Base-by-base conservation (phyloP, 2,888 invertebrate genomes). In the Taenaris catops region DNA sequence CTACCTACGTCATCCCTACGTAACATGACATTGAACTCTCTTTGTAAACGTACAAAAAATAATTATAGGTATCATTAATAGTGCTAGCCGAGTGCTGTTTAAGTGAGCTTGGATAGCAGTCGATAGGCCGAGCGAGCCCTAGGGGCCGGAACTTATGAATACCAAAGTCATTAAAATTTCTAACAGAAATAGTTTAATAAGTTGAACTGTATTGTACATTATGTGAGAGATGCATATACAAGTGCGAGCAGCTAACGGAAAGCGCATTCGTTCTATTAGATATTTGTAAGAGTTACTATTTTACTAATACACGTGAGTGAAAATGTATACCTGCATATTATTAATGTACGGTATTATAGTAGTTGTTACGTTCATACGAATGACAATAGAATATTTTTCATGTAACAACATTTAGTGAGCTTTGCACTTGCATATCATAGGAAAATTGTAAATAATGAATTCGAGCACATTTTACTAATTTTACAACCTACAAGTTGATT, bases 391-490 rank as follows among this genome's bases (percentile, higher is more conserved):
- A 47, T 55, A 58, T 49, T 56, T n/a, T 31, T 52, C 54, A 53
- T 53, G 52, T 61, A 67, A 74, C 62, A 67, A 67, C 73, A 69
- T 78, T 81, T 84, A 86, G 86, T 79, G 86, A 86, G 86, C 86
- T 86, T 84, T 83, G 86, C 86, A 83, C 81, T 86, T 84, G 86
- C 86, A 86, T 86, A 86, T 86, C 86, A 86, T 80, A 68, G 55
- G 54, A 55, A 62, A 66, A 62, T 55, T 84, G 83, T 81, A 83
- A 78, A 83, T 83, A 81, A 58, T 57, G 50, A 61, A 66, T 55
- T 53, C 55, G 57, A 61, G 59, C 58, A 65, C 59, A 51, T 63
- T 63, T 64, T 59, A 65, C 47, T 59, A 49, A 52, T 62, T 55
- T 57, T 48, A 34, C 18, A 33, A 31, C 34, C 35, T 38, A 42